Evolutionary conservation across 2,113 vertebrate species (phyloP).

Genomic region (Cavia porcellus): DNA sequence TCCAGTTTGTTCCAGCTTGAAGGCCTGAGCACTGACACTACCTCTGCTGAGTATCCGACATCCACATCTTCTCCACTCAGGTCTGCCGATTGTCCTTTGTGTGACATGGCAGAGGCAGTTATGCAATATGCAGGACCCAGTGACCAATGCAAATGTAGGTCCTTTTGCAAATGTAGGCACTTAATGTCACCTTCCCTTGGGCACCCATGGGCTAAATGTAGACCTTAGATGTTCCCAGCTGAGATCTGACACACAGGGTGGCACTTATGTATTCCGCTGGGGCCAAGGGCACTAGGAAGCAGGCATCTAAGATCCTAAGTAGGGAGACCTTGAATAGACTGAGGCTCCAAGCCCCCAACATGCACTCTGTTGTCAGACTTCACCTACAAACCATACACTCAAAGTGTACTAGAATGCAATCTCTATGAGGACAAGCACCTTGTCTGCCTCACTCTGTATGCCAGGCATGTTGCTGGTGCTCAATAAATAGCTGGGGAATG

Average conservation of each 20-base stretch:
- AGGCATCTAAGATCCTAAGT: not conserved
- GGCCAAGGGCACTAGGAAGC: not conserved
- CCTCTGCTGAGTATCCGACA: not conserved
- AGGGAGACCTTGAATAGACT: rapidly evolving
- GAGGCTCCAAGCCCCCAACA: not conserved
- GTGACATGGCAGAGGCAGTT: not conserved
- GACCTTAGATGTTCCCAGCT: not conserved
- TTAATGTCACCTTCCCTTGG: not conserved
- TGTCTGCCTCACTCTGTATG: not conserved
- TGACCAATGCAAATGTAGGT: not conserved
- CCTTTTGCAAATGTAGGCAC: too few species aligned
- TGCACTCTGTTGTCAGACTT: not conserved
- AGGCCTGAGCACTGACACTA: not conserved
- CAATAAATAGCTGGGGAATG: not conserved
- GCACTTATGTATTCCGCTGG: not conserved
- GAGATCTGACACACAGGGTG: not conserved
- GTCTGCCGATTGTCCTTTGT: not conserved
- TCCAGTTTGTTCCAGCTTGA: not conserved
- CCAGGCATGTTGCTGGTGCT: not conserved
- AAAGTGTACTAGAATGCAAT: not conserved
- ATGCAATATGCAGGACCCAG: not conserved
- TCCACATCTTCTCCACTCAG: not conserved
- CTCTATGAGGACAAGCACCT: not conserved
- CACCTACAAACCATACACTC: not conserved
- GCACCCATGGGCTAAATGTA: not conserved